Evolutionary conservation across 2,888 invertebrate genomes (phyloP).

Genomic region (Eristalis tenax): DNA sequence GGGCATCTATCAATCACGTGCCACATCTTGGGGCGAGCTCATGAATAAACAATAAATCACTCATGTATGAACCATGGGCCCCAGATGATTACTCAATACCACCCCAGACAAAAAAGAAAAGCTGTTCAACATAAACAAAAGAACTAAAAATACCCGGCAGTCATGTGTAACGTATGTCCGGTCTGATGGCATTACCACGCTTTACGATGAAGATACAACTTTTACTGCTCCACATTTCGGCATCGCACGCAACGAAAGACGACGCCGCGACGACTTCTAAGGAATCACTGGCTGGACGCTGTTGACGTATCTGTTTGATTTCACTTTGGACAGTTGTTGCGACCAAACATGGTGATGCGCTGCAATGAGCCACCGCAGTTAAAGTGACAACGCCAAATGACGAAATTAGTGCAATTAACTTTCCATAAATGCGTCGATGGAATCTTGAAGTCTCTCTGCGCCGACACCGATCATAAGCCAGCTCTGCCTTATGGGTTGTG

Average conservation of each 20-base stretch:
- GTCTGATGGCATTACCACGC: neutral
- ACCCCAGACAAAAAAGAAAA: neutral
- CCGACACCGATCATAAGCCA: too few relatives aligned
- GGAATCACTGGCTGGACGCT: neutral
- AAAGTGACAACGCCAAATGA: constrained; percentile 43
- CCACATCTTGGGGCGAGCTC: neutral
- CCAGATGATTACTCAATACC: neutral
- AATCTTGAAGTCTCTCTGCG: neutral
- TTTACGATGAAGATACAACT: constrained; percentile 1
- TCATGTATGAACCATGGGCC: neutral
- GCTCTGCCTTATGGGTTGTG: constrained; percentile 8
- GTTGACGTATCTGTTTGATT: constrained; percentile 3
- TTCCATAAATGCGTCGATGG: constrained; percentile 32
- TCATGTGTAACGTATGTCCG: neutral
- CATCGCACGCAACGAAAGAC: neutral
- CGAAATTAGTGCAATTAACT: constrained; percentile 53
- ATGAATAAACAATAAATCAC: constrained; percentile 1
- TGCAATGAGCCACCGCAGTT: neutral
- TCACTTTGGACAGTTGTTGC: constrained; percentile 19
- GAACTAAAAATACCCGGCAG: neutral
- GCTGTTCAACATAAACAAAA: neutral
- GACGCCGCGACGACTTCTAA: neutral
- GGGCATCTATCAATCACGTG: neutral
- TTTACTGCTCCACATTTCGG: constrained; percentile 20
- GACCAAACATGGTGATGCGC: neutral